Evolutionary conservation across 1,140 invertebrate species (phyloP).

Genomic region (Ips nitidus): DNA sequence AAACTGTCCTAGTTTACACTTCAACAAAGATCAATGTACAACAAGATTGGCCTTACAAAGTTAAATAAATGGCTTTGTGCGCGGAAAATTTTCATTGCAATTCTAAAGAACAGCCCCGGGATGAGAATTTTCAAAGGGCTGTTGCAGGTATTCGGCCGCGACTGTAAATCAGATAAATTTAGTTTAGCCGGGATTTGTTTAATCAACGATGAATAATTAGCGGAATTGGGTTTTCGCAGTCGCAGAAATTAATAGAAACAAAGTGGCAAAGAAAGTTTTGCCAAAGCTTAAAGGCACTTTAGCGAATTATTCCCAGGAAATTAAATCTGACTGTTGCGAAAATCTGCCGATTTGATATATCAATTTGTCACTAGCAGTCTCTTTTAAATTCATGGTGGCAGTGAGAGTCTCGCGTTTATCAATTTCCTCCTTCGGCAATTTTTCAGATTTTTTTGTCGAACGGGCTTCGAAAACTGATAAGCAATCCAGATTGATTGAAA

Average conservation of each 20-base stretch:
- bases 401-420: conserved; percentile 33
- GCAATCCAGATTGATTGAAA: conserved; percentile 36
- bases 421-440: conserved; percentile 33
- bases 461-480: conserved; percentile 35
- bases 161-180: conserved; percentile 9
- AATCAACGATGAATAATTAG: conserved; percentile 3
- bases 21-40: conserved; percentile 23
- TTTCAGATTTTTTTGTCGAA: conserved; percentile 34
- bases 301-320: conserved; percentile 22
- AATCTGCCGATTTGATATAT: conserved; percentile 27
- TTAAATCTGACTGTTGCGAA: conserved; percentile 24
- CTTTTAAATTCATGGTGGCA: conserved; percentile 34
- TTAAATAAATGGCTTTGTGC: conserved; percentile 23
- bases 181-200: not conserved
- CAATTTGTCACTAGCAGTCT: conserved; percentile 34
- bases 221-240: not conserved
- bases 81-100: conserved; percentile 19
- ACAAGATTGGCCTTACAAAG: conserved; percentile 15
- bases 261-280: not conserved
- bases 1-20: conserved; percentile 11
- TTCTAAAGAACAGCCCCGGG: conserved; percentile 14
- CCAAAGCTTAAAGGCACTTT: not conserved
- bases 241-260: not conserved
- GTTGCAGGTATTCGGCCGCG: conserved; percentile 6
- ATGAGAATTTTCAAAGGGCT: conserved; percentile 17